Base-by-base conservation (phyloP, 1,140 invertebrate genomes). In the Procambarus clarkii region DNA sequence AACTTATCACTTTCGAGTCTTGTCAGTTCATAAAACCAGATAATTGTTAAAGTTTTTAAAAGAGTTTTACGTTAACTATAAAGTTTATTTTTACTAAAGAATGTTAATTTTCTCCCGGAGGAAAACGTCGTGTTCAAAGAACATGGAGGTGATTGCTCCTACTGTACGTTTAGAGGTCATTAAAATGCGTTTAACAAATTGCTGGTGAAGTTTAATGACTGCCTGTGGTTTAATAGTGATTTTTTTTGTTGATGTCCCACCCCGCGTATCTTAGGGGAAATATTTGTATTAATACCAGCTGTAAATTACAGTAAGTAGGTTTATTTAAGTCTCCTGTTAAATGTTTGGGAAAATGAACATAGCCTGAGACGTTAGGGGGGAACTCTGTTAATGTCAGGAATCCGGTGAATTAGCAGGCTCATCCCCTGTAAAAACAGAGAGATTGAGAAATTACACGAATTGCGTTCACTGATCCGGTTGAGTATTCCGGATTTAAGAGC, bases 201-300 rank as follows among this genome's bases (percentile, higher is more conserved):
- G 50, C 5, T 46, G 44, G 54, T 60, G 50, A 69, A 46, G 50
- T 46, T 69, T 46, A 69, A 64, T 24, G 69, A 83, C 69, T 21
- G 34, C 69, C 34, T 45, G 81, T 64, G 81, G 58, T 83, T 83
- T 83, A 83, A 83, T 69, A 44, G 58, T 69, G 5, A 44, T 83
- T 83, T 83, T 83, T 69, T 69, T 69, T 21, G 18, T 4, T 64
- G 13, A 64, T 64, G 4, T 4, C 21, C 60, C 18, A 15, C 13
- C 21, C 60, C 18, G 60, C 1, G 13, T 64, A 64, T 18, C 60
- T 11, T 64, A 64, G 18, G 18, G 60, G 34, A 11, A 64, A 64
- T 64, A 64, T 64, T 64, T 21, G 13, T 64, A 64, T 64, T 64
- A 64, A 21, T 64, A 64, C 60, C 60, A 18, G 60, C 60, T 21